phyloP scores from a whole-genome alignment of 2,113 vertebrate species.

The Hippocampus comes region DNA sequence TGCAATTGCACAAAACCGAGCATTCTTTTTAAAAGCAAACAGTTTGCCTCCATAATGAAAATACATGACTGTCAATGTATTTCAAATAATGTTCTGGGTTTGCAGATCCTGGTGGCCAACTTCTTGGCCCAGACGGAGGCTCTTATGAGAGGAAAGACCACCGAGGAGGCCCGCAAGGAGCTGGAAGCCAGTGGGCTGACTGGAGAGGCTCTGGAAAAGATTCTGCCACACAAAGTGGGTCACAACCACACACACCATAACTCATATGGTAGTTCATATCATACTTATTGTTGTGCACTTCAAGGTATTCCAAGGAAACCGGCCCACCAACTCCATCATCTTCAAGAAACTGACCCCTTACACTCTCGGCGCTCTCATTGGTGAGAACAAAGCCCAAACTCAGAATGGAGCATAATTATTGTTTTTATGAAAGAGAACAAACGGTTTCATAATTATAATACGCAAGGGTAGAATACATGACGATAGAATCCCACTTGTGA shows the following conservation, averaged over 20 bases:
- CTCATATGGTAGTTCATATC: neutral
- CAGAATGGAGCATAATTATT: neutral
- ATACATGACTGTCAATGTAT: neutral
- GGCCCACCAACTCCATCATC: constrained; percentile 91
- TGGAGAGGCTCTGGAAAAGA: constrained; percentile 81
- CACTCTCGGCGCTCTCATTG: constrained; percentile 90
- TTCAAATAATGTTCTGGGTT: neutral
- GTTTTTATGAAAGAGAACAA: too few relatives aligned
- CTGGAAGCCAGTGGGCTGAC: constrained; percentile 81
- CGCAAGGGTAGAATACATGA: too few relatives aligned
- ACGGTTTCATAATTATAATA: too few relatives aligned
- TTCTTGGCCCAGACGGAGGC: constrained; percentile 97
- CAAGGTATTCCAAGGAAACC: constrained; percentile 96
- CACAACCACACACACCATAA: neutral
- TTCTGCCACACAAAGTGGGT: constrained; percentile 91
- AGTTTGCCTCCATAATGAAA: neutral
- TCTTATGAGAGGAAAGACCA: constrained; percentile 91
- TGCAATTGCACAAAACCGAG: too few relatives aligned
- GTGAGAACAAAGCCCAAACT: constrained; percentile 63
- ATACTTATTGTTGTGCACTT: neutral
- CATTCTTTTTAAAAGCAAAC: too few relatives aligned
- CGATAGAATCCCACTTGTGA: too few relatives aligned
- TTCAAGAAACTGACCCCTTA: constrained; percentile 91
- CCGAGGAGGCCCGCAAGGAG: constrained; percentile 87
- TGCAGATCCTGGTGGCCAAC: constrained; percentile 90